Evolutionary conservation across 2,797 vertebrate species (phyloP).

Genomic region (Channa striata): DNA sequence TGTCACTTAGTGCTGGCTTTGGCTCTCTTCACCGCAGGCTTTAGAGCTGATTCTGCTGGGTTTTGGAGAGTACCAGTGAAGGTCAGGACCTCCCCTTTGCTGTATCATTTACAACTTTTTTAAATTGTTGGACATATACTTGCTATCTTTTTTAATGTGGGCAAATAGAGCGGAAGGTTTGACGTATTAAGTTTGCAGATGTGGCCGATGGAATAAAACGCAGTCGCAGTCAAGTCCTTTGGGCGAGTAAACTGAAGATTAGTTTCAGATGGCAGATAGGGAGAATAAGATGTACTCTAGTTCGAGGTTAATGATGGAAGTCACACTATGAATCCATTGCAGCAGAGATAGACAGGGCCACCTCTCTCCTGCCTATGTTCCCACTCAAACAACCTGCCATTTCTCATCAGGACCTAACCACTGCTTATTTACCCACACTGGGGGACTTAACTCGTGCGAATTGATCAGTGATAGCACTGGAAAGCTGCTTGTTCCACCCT

Average conservation of each 20-base stretch:
- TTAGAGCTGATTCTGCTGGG: slow-evolving; percentile 61
- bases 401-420: slow-evolving; percentile 77
- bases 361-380: slow-evolving; percentile 42
- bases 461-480: slow-evolving; percentile 75
- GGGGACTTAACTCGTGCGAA: slow-evolving; percentile 68
- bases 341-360: slow-evolving; percentile 54
- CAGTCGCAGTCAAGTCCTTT: slow-evolving; percentile 16
- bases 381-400: slow-evolving; percentile 66
- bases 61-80: slow-evolving; percentile 54
- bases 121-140: neutral
- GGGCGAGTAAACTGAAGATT: slow-evolving; percentile 15
- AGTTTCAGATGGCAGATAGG: slow-evolving; percentile 23
- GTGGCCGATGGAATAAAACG: neutral
- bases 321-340: slow-evolving; percentile 33
- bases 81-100: slow-evolving; percentile 45
- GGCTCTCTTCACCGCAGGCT: slow-evolving; percentile 68
- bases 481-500: slow-evolving; percentile 81
- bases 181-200: neutral
- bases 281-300: slow-evolving; percentile 38
- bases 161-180: slow-evolving; percentile 4
- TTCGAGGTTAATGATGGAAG: slow-evolving; percentile 57
- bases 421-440: slow-evolving; percentile 78
- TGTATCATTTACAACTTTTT: slow-evolving; percentile 34
- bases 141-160: slow-evolving; percentile 12
- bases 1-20: slow-evolving; percentile 84